Percentiles rank a stretch among this genome's conserved stretches.
Conservation (phyloP, 1,140 invertebrate genomes). For the Hylaeus anthracinus region DNA sequence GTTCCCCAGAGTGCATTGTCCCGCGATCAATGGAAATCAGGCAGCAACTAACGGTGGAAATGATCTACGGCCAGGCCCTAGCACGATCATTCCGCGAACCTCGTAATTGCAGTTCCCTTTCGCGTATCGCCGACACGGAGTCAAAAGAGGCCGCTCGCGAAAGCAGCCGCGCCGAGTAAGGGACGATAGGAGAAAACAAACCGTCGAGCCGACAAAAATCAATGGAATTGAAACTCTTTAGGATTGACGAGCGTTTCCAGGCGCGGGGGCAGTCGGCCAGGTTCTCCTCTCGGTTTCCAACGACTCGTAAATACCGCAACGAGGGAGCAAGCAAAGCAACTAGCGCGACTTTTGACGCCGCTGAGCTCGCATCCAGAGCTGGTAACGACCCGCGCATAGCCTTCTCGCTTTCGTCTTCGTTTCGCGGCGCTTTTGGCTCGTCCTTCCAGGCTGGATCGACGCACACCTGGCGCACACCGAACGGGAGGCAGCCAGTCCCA, state of each 20-base stretch:
- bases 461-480: conserved; percentile 36
- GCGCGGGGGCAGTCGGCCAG: too few species aligned
- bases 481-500: conserved; percentile 58
- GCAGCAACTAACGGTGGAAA: too few species aligned
- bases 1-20: too few species aligned
- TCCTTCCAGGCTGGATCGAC: conserved; percentile 4
- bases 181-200: background rate
- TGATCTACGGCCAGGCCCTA: background rate
- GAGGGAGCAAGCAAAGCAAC: conserved; percentile 61
- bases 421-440: background rate
- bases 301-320: conserved; percentile 71
- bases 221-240: conserved; percentile 3
- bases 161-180: conserved; percentile 23
- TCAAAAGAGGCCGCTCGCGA: conserved; percentile 22
- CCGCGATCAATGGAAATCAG: too few species aligned
- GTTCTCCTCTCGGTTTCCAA: conserved; percentile 57
- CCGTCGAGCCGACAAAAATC: conserved; percentile 5
- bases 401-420: conserved; percentile 31
- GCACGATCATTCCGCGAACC: background rate
- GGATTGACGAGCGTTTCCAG: conserved; percentile 33
- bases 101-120: conserved; percentile 12
- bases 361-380: conserved; percentile 29
- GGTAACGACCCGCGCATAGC: conserved; percentile 50
- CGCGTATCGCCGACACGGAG: conserved; percentile 8
- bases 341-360: conserved; percentile 45